These are phyloP conservation scores for Lasiurus cinereus DNA, from an alignment of 2,113 vertebrate genomes.

Conservation along the genomic window DNA sequence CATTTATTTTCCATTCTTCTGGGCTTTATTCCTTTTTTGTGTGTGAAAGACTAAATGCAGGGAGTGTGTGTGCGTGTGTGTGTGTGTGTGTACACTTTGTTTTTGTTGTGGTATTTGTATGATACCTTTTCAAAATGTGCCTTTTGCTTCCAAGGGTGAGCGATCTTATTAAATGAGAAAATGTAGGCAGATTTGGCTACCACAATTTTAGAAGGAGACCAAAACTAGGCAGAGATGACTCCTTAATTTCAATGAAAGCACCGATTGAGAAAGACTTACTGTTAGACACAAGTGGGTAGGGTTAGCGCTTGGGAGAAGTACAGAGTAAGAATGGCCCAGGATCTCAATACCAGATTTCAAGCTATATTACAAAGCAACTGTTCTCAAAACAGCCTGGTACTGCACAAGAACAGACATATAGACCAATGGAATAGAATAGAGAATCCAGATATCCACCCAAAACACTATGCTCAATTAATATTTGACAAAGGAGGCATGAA, in stretches of 20 bases:
- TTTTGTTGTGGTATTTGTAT: background rate
- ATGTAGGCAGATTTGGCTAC: conserved; percentile 14
- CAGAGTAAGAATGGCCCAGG: background rate
- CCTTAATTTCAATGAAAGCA: background rate
- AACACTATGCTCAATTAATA: too few species aligned
- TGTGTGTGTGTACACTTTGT: background rate
- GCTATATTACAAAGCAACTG: too few species aligned
- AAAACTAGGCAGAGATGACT: background rate
- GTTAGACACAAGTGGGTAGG: background rate
- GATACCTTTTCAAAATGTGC: background rate
- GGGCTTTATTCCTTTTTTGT: background rate
- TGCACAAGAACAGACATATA: too few species aligned
- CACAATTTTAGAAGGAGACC: background rate
- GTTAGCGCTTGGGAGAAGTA: background rate
- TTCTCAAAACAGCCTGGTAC: too few species aligned
- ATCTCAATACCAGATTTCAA: too few species aligned
- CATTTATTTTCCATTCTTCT: background rate
- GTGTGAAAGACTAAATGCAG: background rate
- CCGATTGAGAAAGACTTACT: background rate
- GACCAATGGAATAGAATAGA: too few species aligned
- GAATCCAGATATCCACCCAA: too few species aligned
- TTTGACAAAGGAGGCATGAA: too few species aligned
- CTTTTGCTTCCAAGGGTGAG: conserved; percentile 17
- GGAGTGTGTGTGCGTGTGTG: too few species aligned
- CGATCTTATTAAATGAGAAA: background rate